phyloP scores from a whole-genome alignment of 2,113 vertebrate species.

The Montifringilla adamsi region DNA sequence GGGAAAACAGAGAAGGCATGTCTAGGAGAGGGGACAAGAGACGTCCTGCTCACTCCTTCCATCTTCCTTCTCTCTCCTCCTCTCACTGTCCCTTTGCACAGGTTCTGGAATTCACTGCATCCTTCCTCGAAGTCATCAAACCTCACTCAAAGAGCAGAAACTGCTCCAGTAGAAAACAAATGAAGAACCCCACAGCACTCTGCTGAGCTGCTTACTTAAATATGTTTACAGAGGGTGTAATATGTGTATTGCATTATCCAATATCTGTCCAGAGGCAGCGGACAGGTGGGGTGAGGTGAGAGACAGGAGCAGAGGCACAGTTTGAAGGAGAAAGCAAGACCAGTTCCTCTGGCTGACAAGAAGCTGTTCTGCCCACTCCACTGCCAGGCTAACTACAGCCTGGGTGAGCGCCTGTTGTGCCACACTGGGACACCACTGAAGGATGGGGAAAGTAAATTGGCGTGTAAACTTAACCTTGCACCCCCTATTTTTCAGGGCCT shows the following conservation, averaged over 20 bases:
- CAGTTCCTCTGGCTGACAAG: not conserved
- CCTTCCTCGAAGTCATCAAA: not conserved
- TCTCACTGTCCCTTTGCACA: not conserved
- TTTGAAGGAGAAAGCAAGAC: not conserved
- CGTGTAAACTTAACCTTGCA: not conserved
- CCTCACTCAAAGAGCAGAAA: not conserved
- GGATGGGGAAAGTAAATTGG: slow-evolving; percentile 11
- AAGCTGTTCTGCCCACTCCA: not conserved
- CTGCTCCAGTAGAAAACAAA: not conserved
- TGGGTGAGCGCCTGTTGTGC: not conserved
- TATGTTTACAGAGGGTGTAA: not conserved
- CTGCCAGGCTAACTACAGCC: not conserved
- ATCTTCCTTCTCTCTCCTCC: not conserved
- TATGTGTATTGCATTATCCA: not conserved
- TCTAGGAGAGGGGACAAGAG: not conserved
- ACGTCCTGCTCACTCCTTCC: not conserved
- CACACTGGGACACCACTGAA: not conserved
- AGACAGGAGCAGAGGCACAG: not conserved
- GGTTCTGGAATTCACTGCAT: not conserved
- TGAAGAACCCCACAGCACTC: not conserved
- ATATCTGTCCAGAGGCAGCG: not conserved
- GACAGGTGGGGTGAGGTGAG: not conserved
- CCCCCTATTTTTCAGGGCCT: not conserved
- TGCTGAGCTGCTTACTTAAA: not conserved
- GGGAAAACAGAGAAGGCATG: not conserved